Evolutionary conservation across 2,888 invertebrate species (phyloP).

Genomic region (Pachycephus smyrnensis): DNA sequence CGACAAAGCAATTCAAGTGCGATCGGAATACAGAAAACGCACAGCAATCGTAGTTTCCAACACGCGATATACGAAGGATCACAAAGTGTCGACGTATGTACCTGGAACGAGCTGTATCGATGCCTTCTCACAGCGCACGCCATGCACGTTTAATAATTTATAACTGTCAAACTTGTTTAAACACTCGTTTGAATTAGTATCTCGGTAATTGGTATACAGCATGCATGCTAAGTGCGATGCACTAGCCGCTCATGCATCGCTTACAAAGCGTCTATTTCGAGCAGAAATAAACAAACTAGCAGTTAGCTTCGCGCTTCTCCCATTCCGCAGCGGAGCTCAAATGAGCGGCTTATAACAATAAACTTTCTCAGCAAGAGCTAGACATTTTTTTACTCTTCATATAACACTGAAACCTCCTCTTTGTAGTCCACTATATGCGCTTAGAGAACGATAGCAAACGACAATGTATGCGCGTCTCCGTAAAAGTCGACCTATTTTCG

Average conservation of each 20-base stretch:
- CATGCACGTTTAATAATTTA: conserved; percentile 24
- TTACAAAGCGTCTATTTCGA: conserved; percentile 49
- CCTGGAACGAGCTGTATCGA: background rate
- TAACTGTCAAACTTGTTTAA: conserved; percentile 40
- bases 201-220: conserved; percentile 37
- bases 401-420: background rate
- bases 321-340: conserved; percentile 34
- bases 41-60: background rate
- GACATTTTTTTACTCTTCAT: background rate
- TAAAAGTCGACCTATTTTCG: background rate
- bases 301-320: conserved; percentile 13
- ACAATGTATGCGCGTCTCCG: background rate
- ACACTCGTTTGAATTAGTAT: conserved; percentile 40
- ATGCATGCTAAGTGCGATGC: conserved; percentile 21
- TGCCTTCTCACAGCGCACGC: background rate
- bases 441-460: background rate
- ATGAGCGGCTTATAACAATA: conserved; percentile 53
- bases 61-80: background rate
- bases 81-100: background rate
- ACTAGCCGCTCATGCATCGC: conserved; percentile 33
- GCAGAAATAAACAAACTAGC: conserved; percentile 42
- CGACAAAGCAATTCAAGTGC: background rate
- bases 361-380: conserved; percentile 31
- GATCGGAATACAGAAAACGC: background rate
- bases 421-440: background rate